These are phyloP conservation scores for Octodon degus DNA, from an alignment of 2,113 vertebrate genomes.

Conservation along the genomic window DNA sequence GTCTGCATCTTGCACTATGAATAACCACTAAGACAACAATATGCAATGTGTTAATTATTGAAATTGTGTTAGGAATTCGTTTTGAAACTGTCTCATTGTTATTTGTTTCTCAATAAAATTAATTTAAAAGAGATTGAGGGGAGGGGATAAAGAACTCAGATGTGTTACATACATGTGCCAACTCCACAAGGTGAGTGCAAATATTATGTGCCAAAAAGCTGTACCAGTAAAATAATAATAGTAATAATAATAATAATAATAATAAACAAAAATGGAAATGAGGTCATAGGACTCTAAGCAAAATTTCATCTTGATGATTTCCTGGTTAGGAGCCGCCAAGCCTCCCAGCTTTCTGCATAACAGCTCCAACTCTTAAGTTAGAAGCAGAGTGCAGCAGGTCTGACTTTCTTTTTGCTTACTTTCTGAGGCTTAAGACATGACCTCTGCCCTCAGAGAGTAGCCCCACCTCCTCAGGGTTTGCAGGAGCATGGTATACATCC, in stretches of 20 bases:
- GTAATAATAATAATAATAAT: background rate
- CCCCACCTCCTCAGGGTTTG: background rate
- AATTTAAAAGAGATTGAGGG: background rate
- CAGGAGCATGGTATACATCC: background rate
- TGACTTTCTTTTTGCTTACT: background rate
- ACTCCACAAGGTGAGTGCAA: background rate
- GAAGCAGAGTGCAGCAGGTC: background rate
- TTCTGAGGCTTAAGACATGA: background rate
- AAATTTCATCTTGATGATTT: background rate
- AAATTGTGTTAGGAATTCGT: too few species aligned
- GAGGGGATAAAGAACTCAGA: background rate
- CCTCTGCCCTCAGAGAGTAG: background rate
- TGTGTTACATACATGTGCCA: background rate
- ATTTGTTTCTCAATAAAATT: too few species aligned
- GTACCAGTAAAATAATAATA: background rate
- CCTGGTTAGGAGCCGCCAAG: background rate
- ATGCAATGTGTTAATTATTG: too few species aligned
- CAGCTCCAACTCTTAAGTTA: background rate
- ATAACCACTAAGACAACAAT: too few species aligned
- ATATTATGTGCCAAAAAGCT: background rate
- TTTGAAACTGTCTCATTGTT: too few species aligned
- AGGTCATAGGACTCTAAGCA: background rate
- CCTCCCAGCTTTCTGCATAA: background rate
- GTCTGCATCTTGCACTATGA: too few species aligned
- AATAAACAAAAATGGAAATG: background rate